Conservation (phyloP, 2,797 vertebrate species). For the Leuciscus waleckii region DNA sequence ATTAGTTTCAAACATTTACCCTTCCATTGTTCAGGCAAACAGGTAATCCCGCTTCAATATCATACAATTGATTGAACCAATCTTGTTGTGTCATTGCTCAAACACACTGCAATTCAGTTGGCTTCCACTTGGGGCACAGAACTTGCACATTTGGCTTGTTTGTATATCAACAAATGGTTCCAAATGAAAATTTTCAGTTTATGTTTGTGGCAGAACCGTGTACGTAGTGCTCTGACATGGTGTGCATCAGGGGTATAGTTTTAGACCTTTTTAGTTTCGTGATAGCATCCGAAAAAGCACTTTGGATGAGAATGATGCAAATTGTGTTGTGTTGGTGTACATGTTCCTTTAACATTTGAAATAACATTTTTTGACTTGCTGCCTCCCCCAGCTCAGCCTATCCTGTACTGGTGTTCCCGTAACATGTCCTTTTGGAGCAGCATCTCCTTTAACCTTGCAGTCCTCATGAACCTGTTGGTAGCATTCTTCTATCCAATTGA, state of each 20-base stretch:
- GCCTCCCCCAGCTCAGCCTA: conserved; percentile 87
- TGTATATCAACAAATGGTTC: not conserved
- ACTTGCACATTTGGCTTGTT: not conserved
- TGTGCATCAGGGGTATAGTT: not conserved
- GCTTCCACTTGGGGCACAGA: not conserved
- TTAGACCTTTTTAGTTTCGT: not conserved
- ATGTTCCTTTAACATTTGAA: conserved; percentile 14
- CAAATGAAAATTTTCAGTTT: not conserved
- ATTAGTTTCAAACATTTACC: not conserved
- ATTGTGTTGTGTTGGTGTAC: conserved; percentile 1
- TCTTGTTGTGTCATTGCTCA: not conserved
- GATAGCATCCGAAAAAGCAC: not conserved
- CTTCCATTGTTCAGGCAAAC: not conserved
- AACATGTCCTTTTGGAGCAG: conserved; percentile 99
- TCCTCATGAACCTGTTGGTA: conserved; percentile 98
- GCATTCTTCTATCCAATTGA: conserved; percentile 98
- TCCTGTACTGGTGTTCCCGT: conserved; percentile 97
- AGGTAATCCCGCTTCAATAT: not conserved
- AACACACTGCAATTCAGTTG: not conserved
- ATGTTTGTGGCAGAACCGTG: not conserved
- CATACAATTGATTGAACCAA: not conserved
- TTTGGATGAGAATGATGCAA: not conserved
- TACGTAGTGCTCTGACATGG: not conserved
- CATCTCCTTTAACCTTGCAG: conserved; percentile 98
- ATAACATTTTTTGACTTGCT: conserved; percentile 3